Base-by-base conservation (phyloP, 2,113 vertebrate species). In the Hiodon alosoides region DNA sequence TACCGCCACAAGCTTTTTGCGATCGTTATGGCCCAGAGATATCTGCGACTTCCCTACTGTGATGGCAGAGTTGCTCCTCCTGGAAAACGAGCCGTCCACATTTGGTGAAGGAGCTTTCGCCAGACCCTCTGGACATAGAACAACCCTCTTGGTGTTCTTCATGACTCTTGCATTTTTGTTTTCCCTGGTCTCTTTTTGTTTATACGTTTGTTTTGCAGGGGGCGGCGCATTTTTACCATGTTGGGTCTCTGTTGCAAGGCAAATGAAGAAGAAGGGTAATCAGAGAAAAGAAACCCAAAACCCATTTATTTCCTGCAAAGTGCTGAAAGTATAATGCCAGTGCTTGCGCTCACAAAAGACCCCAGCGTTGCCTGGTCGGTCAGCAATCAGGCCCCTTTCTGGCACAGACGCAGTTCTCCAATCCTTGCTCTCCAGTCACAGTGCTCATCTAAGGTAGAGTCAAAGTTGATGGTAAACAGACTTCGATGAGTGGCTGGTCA, bases 111-210 rank as follows among this genome's bases (percentile, higher is more conserved):
- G 78, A 75, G 69, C 77, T 68, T 60, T 83, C 76, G 83, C 80
- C 72, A 9, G 67, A 47, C 81, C 47, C 69, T 68, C 82, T 79
- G 75, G 78, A 74, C 58, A 69, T 74, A 83, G 83, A 83, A 84
- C 77, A 81, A 78, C 74, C 4, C 47, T 60, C 7, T 75, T 47
- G 11, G 48, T 72, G 82, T 89, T 91, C 86, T 85, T 90, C 88
- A 90, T 89, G 90, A 91, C 87, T 89, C 84, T 71, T 78, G 83
- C 62, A 4, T 85, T 87, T 81, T 72, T 77, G 67, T 79, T 88
- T 89, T 89, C 87, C 77, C 84, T 83, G 76, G 70, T n/a, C 67
- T 72, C 79, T 85, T 85, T 85, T 85, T 85, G 82, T 78, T 31
- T 31, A 31, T 31, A 31, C 31, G 31, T 31, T 31, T 31, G 83